phyloP scores from a whole-genome alignment of 1,140 invertebrate species.

The Pentalonia nigronervosa region DNA sequence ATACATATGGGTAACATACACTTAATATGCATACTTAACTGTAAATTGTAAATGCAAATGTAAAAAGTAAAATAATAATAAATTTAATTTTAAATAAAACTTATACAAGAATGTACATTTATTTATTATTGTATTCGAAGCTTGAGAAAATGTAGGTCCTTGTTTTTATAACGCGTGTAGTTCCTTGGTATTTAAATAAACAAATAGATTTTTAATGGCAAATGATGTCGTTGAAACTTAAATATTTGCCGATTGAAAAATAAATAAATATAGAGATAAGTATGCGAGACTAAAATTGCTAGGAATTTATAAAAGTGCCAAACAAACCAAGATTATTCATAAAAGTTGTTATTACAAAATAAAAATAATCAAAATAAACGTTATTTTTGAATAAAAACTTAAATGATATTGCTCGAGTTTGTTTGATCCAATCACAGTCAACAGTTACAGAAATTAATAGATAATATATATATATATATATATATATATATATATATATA shows the following conservation, averaged over 20 bases:
- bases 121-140: conserved; percentile 1
- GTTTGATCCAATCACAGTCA: conserved; percentile 57
- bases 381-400: conserved; percentile 43
- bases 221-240: conserved; percentile 6
- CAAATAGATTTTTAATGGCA: neutral
- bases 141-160: neutral
- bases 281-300: conserved; percentile 34
- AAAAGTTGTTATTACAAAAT: conserved; percentile 21
- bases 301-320: conserved; percentile 50
- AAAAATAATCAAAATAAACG: neutral
- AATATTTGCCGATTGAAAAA: neutral
- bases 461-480: neutral
- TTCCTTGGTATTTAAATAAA: neutral
- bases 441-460: conserved; percentile 38
- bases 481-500: neutral
- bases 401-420: conserved; percentile 53
- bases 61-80: conserved; percentile 23
- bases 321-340: conserved; percentile 42
- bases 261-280: neutral
- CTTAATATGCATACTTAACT: conserved; percentile 12
- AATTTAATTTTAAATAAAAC: conserved; percentile 16
- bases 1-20: conserved; percentile 50
- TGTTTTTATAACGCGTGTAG: conserved; percentile 20
- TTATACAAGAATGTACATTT: neutral
- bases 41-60: conserved; percentile 39